Evolutionary conservation across 2,113 vertebrate genomes (phyloP).

Genomic region (Ochotona curzoniae): DNA sequence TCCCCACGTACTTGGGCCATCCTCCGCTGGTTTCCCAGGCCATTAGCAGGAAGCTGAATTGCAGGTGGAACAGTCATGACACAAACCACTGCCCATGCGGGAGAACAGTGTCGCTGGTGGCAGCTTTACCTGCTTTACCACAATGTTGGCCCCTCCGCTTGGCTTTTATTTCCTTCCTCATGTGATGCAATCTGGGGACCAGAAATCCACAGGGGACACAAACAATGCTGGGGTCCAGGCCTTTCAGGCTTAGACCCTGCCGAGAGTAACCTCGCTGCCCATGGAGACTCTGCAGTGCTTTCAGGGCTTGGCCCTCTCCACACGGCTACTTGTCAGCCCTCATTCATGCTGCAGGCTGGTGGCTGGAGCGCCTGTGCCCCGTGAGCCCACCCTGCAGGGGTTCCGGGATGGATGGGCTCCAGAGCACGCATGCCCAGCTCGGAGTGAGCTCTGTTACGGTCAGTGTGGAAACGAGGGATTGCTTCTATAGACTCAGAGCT

Average conservation of each 20-base stretch:
- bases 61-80: too few species aligned
- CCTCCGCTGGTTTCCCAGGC: too few species aligned
- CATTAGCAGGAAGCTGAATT: too few species aligned
- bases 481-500: not conserved
- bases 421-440: not conserved
- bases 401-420: not conserved
- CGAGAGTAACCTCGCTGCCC: not conserved
- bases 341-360: not conserved
- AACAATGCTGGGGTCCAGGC: not conserved
- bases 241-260: not conserved
- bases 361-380: not conserved
- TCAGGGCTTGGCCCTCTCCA: not conserved
- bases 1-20: too few species aligned
- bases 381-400: not conserved
- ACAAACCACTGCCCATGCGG: too few species aligned
- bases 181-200: not conserved
- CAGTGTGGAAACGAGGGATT: not conserved
- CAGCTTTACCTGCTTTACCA: too few species aligned
- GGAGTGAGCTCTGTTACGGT: not conserved
- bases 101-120: too few species aligned
- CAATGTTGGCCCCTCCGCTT: not conserved
- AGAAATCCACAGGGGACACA: not conserved
- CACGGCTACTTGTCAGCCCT: not conserved
- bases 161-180: not conserved
- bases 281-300: not conserved